Base-by-base conservation (phyloP, 2,888 invertebrate species). In the Tinea semifulvella region DNA sequence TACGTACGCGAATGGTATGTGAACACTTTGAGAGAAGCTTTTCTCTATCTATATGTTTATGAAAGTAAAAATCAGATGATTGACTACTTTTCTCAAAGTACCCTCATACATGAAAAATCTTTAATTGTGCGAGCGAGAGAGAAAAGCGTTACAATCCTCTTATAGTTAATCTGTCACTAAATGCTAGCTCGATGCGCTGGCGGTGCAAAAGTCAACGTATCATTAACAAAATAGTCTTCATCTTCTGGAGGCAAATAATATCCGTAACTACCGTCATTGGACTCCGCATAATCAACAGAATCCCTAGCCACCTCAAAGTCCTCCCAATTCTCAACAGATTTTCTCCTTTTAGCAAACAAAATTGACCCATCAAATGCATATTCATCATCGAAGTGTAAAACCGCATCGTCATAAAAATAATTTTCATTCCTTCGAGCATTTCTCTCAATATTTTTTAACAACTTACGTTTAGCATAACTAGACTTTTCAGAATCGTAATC, bases 101-200 rank as follows among this genome's bases (percentile, higher is more conserved):
- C n/a, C n/a, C n/a, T n/a, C n/a, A n/a, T n/a, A n/a, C n/a, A n/a
- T n/a, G n/a, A n/a, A n/a, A n/a, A n/a, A n/a, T n/a, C n/a, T n/a
- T n/a, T n/a, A n/a, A n/a, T n/a, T n/a, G n/a, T n/a, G n/a, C n/a
- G n/a, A n/a, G n/a, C n/a, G n/a, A n/a, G n/a, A n/a, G n/a, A n/a
- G n/a, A n/a, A n/a, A n/a, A n/a, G n/a, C n/a, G n/a, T n/a, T n/a
- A n/a, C n/a, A n/a, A n/a, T n/a, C n/a, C n/a, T 35, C 35, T 35
- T 35, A 13, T 2, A 14, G 35, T 2, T 35, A 3, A 14, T 2
- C 5, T 13, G 13, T 40, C 52, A 55, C 67, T 80, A 81, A 46
- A 82, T 75, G 58, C 85, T 82, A 11, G 81, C 80, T 26, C 82
- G 55, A 47, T 81, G 79, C 13, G 81, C 65, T 0, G 82, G 82